Conservation (phyloP, 2,113 vertebrate genomes). For the Mesitornis unicolor region DNA sequence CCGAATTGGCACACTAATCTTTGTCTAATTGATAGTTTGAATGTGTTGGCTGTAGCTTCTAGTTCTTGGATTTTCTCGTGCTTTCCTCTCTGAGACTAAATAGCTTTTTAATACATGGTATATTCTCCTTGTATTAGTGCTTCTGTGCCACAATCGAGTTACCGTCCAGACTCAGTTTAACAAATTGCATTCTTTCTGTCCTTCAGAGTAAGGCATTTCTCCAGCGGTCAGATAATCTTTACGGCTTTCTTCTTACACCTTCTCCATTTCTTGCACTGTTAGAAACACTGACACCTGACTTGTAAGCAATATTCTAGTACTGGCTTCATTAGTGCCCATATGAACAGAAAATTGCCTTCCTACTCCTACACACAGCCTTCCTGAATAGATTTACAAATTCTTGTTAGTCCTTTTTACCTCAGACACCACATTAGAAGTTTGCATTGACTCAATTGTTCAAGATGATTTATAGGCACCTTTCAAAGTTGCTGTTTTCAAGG, state of each 20-base stretch:
- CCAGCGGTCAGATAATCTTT: neutral
- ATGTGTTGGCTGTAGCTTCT: neutral
- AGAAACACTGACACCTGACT: neutral
- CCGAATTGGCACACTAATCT: fast-evolving
- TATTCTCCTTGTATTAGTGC: neutral
- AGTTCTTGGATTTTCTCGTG: neutral
- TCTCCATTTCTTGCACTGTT: neutral
- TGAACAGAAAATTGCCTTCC: neutral
- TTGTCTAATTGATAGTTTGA: neutral
- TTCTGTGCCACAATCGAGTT: neutral
- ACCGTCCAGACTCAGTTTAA: neutral
- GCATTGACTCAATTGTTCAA: neutral
- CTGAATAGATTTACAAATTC: neutral
- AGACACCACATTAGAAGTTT: neutral
- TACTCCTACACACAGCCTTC: neutral
- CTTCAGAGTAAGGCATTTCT: neutral
- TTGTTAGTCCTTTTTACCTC: neutral
- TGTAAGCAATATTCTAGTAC: neutral
- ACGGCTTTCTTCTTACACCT: neutral
- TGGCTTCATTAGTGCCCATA: neutral
- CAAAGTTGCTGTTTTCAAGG: neutral
- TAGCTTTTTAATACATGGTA: neutral
- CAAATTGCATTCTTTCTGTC: neutral
- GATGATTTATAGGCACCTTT: constrained; percentile 1
- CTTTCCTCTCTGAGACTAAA: neutral